phyloP scores from a whole-genome alignment of 2,888 invertebrate species.

The Branchipolynoe longqiensis region DNA sequence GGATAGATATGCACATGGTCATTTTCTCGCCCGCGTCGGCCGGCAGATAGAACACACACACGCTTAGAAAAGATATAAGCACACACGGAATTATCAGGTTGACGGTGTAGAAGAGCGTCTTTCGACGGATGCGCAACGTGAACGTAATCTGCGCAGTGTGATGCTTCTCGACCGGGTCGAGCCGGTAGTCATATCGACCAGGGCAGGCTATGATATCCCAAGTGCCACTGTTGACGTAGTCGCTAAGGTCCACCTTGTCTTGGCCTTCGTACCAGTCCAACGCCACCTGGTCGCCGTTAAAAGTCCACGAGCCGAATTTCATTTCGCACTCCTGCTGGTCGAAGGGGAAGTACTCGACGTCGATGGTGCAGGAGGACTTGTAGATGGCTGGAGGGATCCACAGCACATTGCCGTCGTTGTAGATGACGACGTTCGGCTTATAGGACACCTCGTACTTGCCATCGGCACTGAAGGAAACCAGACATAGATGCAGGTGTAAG shows the following conservation, averaged over 20 bases:
- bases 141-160: slow-evolving; percentile 88
- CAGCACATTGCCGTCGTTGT: slow-evolving; percentile 95
- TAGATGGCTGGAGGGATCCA: slow-evolving; percentile 99
- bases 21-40: slow-evolving; percentile 98
- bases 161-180: slow-evolving; percentile 72
- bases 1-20: slow-evolving; percentile 94
- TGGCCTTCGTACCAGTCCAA: slow-evolving; percentile 77
- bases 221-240: slow-evolving; percentile 81
- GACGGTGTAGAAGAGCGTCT: slow-evolving; percentile 99
- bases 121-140: slow-evolving; percentile 96
- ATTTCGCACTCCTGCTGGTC: slow-evolving; percentile 99
- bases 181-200: slow-evolving; percentile 71
- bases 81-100: slow-evolving; percentile 99
- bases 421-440: slow-evolving; percentile 98
- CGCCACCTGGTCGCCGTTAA: slow-evolving; percentile 78
- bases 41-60: slow-evolving; percentile 98
- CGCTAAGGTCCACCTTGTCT: slow-evolving; percentile 79
- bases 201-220: slow-evolving; percentile 82
- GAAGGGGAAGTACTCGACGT: slow-evolving; percentile 99
- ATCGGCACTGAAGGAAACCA: slow-evolving; percentile 90
- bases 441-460: slow-evolving; percentile 99
- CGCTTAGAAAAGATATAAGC: slow-evolving; percentile 95
- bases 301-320: slow-evolving; percentile 92
- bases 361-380: slow-evolving; percentile 99
- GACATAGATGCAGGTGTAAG: background rate